Evolutionary conservation across 2,113 vertebrate species (phyloP).

Genomic region (Phrynocephalus versicolor): DNA sequence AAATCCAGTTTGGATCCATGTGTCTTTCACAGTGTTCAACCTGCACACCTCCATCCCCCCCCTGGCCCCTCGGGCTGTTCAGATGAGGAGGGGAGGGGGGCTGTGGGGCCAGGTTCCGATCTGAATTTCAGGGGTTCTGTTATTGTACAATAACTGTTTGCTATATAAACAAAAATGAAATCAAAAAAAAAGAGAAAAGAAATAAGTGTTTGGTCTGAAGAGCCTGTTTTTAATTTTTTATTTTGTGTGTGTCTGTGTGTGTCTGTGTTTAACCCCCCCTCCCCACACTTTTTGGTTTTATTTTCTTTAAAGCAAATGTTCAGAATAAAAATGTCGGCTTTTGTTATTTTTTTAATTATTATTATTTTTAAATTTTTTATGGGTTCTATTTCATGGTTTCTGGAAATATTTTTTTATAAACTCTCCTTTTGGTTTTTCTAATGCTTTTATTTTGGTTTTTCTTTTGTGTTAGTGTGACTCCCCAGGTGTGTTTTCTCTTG

Average conservation of each 20-base stretch:
- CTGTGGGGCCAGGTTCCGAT: not conserved
- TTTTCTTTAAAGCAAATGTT: slow-evolving; percentile 21
- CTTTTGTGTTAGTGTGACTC: not conserved
- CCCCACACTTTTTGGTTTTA: not conserved
- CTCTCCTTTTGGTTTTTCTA: slow-evolving; percentile 10
- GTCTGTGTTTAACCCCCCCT: not conserved
- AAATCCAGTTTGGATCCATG: slow-evolving; percentile 24
- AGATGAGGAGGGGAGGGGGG: not conserved
- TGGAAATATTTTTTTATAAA: slow-evolving; percentile 35
- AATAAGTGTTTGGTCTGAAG: slow-evolving; percentile 26
- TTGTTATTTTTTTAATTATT: slow-evolving; percentile 16
- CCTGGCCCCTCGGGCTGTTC: not conserved
- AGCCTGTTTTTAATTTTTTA: slow-evolving; percentile 19
- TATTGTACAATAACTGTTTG: slow-evolving; percentile 42
- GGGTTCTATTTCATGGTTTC: slow-evolving; percentile 25
- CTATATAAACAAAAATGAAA: slow-evolving; percentile 33
- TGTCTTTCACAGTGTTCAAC: slow-evolving; percentile 16
- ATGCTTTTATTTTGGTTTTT: not conserved
- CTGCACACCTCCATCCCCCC: not conserved
- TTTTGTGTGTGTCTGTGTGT: not conserved
- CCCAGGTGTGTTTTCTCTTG: no score
- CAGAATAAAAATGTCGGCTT: slow-evolving; percentile 26
- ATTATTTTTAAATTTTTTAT: slow-evolving; percentile 20
- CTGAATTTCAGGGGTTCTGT: slow-evolving; percentile 36
- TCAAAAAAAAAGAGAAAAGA: slow-evolving; percentile 5